Base-by-base conservation (phyloP, 2,888 invertebrate genomes). In the Cephus nigrinus region DNA sequence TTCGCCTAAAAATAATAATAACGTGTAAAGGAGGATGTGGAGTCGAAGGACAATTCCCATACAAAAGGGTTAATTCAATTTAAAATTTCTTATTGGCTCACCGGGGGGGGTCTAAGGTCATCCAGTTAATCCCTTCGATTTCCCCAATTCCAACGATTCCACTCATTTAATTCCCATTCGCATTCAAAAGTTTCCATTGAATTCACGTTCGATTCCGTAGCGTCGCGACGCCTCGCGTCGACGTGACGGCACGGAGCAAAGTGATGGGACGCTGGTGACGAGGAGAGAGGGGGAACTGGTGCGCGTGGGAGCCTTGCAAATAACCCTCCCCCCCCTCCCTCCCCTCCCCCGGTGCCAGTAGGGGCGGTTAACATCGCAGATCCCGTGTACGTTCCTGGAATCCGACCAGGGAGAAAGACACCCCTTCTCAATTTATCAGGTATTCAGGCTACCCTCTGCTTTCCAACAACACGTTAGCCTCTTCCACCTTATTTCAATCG, bases 351-450 rank as follows among this genome's bases (percentile, higher is more conserved):
- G 4, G 0, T 30, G 5, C 31, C 30, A 12, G 11, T 9, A 31
- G 32, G 32, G n/a, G 71, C 4, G 71, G 71, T 71, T 31, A 71
- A 71, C 33, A 71, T 71, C 30, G 71, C 30, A 23, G 33, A 71
- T 31, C 71, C 71, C 30, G 4, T 71, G 30, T 32, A 71, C 71
- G 71, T 71, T 33, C 11, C 30, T 30, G 71, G 33, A 31, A 33
- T 71, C 30, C 31, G 30, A 32, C 30, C 71, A 31, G 71, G 33
- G 31, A 33, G 55, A 55, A 23, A 55, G 55, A 55, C 55, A 23
- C 55, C 55, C 76, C 75, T 69, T 80, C 82, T 82, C 85, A 84
- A 85, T 85, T 85, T 85, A 82, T 84, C 79, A 74, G 79, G 81
- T 81, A 84, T 85, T 83, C 85, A 81, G 69, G 75, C 71, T 80